Evolutionary conservation across 2,113 vertebrate species (phyloP), one percentile per base, ranked within the genome.

Genomic region (Charina bottae): DNA sequence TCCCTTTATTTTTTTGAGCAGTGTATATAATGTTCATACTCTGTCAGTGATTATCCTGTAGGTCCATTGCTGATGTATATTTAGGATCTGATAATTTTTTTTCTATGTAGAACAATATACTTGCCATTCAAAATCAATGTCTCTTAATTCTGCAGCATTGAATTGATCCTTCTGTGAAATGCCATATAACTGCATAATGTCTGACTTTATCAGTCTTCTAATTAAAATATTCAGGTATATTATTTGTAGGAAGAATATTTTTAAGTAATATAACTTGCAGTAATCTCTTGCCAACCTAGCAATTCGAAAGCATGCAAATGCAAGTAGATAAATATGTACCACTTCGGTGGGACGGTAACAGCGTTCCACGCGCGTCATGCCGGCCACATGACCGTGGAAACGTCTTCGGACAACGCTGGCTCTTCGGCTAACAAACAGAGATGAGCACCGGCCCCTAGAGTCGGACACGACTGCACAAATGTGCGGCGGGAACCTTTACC

Each of bases 231-330:
- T 13, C 33, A 86, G 26, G 33, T 2, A 1, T 55, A 3, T 0
- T 0, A 2, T 83, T 93, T 89, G 56, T 89, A 11, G 42, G 4
- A 87, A 1, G 60, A 56, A 12, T 37, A 78, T n/a, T 83, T 10
- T 6, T 58, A 72, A 21, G 86, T 88, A 49, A 89, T 92, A 17
- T 0, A 58, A 84, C n/a, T 42, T 96, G 96, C 90, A 95, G 37
- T 95, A 87, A 83, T 94, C n/a, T n/a, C n/a, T n/a, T n/a, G n/a
- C n/a, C n/a, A n/a, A n/a, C n/a, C n/a, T n/a, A n/a, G n/a, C n/a
- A n/a, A n/a, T n/a, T n/a, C n/a, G n/a, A n/a, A n/a, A n/a, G n/a
- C n/a, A n/a, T n/a, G n/a, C n/a, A n/a, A n/a, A n/a, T n/a, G n/a
- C n/a, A n/a, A n/a, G n/a, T n/a, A n/a, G n/a, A n/a, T n/a, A n/a